Base-by-base conservation (phyloP, 2,113 vertebrate species). In the Otolemur garnettii region DNA sequence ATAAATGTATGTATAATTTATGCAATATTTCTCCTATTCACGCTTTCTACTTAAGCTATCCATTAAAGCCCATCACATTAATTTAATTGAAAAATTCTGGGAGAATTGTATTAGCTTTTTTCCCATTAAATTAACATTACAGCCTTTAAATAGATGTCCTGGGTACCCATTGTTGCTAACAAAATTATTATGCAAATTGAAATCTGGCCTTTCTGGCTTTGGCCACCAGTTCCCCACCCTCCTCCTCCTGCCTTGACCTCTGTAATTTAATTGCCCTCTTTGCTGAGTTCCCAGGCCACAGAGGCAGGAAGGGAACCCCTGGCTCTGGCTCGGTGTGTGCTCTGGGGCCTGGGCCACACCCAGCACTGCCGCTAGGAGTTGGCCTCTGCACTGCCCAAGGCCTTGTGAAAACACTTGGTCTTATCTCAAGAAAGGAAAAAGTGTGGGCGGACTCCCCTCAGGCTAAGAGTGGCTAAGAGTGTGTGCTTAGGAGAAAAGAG, bases 1-100 rank as follows among this genome's bases (percentile, higher is more conserved):
- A 96, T 95, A 97, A 92, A 97, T 94, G 0, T 96, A 97, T 97
- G 92, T 96, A 95, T 97, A 98, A 98, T 98, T 97, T 97, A 98
- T 97, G 93, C 80, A 81, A 35, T 96, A 92, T 97, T 98, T 98
- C 97, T 96, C 96, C 96, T 98, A 96, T 97, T 98, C n/a, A 0
- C 42, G 22, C 93, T 97, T 79, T 94, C 97, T 97, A 95, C 97
- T 98, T 98, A 98, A 97, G 97, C 97, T 98, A 98, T 94, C 98
- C 90, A 97, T 98, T 98, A 98, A 98, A 98, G 80, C 33, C 95
- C 95, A 98, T 98, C 97, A 64, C 88, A 95, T 96, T 98, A 98
- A 98, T 98, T 98, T 98, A 98, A 98, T 95, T 98, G 98, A 98
- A 98, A 98, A 98, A 98, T 97, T 98, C 96, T 96, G 86, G 97